These are phyloP conservation scores for Eupithecia insigniata DNA, from an alignment of 2,888 invertebrate species.

Conservation along the genomic window DNA sequence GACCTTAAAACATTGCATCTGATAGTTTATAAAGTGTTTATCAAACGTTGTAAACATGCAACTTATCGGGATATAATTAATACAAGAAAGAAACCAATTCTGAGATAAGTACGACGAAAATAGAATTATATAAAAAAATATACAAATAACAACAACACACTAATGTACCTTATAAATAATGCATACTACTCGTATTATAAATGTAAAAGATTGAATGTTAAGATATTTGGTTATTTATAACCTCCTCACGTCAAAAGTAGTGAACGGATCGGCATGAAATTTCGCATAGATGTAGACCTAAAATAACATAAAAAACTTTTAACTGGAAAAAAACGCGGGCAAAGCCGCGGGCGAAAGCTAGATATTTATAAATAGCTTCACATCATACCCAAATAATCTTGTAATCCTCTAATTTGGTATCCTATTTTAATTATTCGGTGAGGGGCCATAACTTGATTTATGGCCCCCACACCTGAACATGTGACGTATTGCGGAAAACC, in stretches of 20 bases:
- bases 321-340: too few species aligned
- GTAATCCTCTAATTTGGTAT: slow-evolving; percentile 49
- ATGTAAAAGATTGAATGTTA: too few species aligned
- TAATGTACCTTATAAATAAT: too few species aligned
- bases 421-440: slow-evolving; percentile 54
- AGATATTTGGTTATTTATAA: too few species aligned
- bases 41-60: not conserved
- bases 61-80: not conserved
- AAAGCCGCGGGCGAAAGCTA: too few species aligned
- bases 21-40: not conserved
- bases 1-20: not conserved
- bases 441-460: slow-evolving; percentile 56
- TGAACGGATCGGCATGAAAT: too few species aligned
- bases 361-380: not conserved
- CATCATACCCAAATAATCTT: slow-evolving; percentile 22
- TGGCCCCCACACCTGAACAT: slow-evolving; percentile 53
- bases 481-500: slow-evolving; percentile 50
- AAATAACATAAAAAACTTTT: too few species aligned
- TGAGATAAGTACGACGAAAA: not conserved
- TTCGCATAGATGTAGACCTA: too few species aligned
- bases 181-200: not conserved
- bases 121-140: not conserved
- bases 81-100: not conserved
- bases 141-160: too few species aligned
- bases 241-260: too few species aligned